phyloP scores from a whole-genome alignment of 1,140 invertebrate genomes.

The Pseudomyrmex dendroicus region DNA sequence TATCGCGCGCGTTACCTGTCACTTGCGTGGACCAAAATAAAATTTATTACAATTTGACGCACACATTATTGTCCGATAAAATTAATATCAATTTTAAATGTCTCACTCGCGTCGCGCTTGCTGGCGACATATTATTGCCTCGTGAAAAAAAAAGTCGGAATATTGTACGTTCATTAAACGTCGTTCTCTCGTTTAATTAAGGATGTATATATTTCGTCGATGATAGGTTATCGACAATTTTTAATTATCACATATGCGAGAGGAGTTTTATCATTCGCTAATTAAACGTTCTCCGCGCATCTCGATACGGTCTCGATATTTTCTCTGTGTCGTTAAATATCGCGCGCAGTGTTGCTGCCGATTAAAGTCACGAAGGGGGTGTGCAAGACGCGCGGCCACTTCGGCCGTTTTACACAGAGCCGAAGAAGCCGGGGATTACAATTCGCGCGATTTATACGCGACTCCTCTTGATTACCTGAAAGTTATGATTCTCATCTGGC shows the following conservation, averaged over 20 bases:
- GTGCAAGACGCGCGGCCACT: not conserved
- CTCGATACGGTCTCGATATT: not conserved
- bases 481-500: slow-evolving; percentile 26
- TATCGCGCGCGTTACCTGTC: slow-evolving; percentile 25
- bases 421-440: not conserved
- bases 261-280: slow-evolving; percentile 32
- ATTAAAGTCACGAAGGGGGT: not conserved
- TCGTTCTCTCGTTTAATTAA: slow-evolving; percentile 30
- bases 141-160: slow-evolving; percentile 25
- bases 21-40: slow-evolving; percentile 43
- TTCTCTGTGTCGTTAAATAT: slow-evolving; percentile 4
- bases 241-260: slow-evolving; percentile 26
- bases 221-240: slow-evolving; percentile 21
- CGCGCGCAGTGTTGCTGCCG: not conserved
- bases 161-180: slow-evolving; percentile 33
- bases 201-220: not conserved
- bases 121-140: slow-evolving; percentile 29
- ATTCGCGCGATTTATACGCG: slow-evolving; percentile 8
- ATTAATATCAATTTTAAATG: slow-evolving; percentile 49
- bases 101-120: not conserved
- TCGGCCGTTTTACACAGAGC: not conserved
- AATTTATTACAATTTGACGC: slow-evolving; percentile 43
- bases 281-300: slow-evolving; percentile 12
- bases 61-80: slow-evolving; percentile 45
- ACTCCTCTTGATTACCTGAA: slow-evolving; percentile 17